Evolutionary conservation across 2,888 invertebrate genomes (phyloP).

Genomic region (Cephus rjabovi): DNA sequence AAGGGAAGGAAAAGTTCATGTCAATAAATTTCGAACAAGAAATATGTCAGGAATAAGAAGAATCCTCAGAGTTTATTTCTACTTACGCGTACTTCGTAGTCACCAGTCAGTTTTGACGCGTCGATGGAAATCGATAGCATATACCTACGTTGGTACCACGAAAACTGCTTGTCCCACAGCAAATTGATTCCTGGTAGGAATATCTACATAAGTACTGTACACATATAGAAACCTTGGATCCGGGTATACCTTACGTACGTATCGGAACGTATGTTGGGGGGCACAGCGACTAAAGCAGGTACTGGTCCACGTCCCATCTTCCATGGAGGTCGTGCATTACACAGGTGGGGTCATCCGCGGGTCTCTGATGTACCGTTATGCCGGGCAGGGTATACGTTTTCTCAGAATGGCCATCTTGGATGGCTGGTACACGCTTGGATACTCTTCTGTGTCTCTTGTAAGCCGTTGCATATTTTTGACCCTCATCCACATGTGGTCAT

Average conservation of each 20-base stretch:
- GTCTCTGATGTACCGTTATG: conserved; percentile 58
- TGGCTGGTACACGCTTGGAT: conserved; percentile 7
- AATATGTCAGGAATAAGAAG: no score
- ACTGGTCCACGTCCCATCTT: conserved; percentile 18
- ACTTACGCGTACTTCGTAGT: no score
- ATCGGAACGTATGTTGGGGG: conserved; percentile 12
- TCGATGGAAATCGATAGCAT: neutral
- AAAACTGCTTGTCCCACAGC: neutral
- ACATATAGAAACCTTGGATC: neutral
- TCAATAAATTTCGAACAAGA: no score
- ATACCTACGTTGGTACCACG: neutral
- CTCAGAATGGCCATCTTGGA: conserved; percentile 39
- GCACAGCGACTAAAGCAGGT: conserved; percentile 14
- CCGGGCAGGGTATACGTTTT: conserved; percentile 49
- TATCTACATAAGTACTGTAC: neutral
- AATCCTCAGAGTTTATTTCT: no score
- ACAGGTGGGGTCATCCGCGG: conserved; percentile 60
- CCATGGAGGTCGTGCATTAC: conserved; percentile 58
- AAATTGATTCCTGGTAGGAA: neutral
- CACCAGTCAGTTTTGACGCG: neutral
- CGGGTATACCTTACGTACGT: neutral
- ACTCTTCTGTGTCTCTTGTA: conserved; percentile 12
- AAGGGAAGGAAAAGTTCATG: no score
- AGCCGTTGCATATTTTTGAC: conserved; percentile 32
- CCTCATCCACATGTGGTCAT: conserved; percentile 17